Conservation (phyloP, 1,140 invertebrate genomes). For the Drosophila bifasciata region DNA sequence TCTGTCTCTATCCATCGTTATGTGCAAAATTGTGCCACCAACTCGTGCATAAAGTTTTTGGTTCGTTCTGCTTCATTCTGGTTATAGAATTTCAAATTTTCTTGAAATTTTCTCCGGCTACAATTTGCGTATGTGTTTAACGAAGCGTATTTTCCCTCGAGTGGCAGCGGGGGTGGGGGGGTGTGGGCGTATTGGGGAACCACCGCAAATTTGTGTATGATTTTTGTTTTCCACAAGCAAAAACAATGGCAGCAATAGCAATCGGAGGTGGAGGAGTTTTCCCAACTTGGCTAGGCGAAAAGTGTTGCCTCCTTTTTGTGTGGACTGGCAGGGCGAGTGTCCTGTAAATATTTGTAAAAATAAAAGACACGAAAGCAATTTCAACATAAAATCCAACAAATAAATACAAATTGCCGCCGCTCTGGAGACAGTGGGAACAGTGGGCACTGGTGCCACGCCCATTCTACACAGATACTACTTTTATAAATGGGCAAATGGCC, state of each 20-base stretch:
- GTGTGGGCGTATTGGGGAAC: background rate
- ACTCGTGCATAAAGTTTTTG: constrained; percentile 65
- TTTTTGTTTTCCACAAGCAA: constrained; percentile 51
- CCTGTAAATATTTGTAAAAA: constrained; percentile 67
- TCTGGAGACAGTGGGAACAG: constrained; percentile 5
- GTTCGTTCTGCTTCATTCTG: constrained; percentile 8
- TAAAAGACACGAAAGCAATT: constrained; percentile 54
- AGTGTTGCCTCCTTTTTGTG: constrained; percentile 56
- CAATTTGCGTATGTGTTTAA: constrained; percentile 78
- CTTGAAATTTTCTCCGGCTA: constrained; percentile 54
- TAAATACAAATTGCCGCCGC: constrained; percentile 70
- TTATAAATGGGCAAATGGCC: constrained; percentile 68
- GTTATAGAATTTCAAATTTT: constrained; percentile 63
- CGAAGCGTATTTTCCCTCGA: constrained; percentile 51
- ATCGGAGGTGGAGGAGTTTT: constrained; percentile 2
- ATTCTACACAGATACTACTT: constrained; percentile 33
- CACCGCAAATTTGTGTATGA: constrained; percentile 78
- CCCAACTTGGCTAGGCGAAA: constrained; percentile 22
- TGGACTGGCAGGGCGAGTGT: constrained; percentile 32
- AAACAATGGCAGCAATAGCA: background rate
- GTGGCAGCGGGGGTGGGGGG: too few relatives aligned
- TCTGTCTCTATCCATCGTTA: background rate
- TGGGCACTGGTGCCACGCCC: constrained; percentile 25
- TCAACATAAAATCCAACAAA: constrained; percentile 66
- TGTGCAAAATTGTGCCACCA: constrained; percentile 23